phyloP scores from a whole-genome alignment of 2,888 invertebrate species.

The Timema cristinae region DNA sequence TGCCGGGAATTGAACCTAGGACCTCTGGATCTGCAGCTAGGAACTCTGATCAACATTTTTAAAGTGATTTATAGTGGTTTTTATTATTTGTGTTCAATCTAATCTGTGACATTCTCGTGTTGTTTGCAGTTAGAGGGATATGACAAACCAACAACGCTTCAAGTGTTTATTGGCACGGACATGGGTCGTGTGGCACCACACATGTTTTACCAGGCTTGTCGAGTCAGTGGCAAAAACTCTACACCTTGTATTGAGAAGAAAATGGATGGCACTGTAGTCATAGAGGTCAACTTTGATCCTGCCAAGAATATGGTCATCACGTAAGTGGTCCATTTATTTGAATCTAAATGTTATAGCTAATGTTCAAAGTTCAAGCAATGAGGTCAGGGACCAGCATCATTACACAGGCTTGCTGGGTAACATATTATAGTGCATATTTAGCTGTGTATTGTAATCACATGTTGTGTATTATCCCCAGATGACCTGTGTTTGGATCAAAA shows the following conservation, averaged over 20 bases:
- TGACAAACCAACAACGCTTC: constrained; percentile 78
- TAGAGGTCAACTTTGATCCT: constrained; percentile 87
- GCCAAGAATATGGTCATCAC: constrained; percentile 86
- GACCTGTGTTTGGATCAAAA: no score
- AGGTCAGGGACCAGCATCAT: no score
- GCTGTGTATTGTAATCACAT: no score
- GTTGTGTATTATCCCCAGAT: no score
- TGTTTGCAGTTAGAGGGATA: constrained; percentile 70
- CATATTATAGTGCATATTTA: no score
- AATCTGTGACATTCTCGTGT: not conserved
- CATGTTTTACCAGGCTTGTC: constrained; percentile 96
- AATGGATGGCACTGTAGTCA: constrained; percentile 90
- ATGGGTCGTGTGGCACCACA: constrained; percentile 87
- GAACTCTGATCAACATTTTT: no score
- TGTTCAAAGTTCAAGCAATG: no score
- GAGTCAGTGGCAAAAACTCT: constrained; percentile 94
- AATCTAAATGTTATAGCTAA: no score
- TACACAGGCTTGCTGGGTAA: no score
- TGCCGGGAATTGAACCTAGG: no score
- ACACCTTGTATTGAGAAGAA: constrained; percentile 87
- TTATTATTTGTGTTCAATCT: not conserved
- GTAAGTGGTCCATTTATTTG: constrained; percentile 37
- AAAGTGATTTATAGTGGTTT: no score
- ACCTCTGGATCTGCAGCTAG: no score
- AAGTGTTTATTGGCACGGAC: constrained; percentile 92